Evolutionary conservation across 2,113 vertebrate genomes (phyloP), one percentile per base, ranked within the genome.

Genomic region (Morphnarchus princeps): DNA sequence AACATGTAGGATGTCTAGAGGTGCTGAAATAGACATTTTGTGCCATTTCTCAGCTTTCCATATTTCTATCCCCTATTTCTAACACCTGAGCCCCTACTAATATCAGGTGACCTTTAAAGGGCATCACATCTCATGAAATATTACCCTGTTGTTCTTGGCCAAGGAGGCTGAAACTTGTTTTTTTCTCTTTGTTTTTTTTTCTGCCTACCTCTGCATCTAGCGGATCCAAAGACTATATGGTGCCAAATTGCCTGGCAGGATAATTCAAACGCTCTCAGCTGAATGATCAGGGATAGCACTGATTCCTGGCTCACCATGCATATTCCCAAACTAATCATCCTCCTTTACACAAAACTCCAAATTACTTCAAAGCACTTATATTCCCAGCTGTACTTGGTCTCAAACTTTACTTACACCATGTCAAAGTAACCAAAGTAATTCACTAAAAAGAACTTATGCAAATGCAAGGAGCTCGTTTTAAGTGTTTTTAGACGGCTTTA

Each of bases 241-340:
- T 95, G 83, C 83, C 83, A 96, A 97, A 92, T 42, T 88, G n/a
- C 62, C 77, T 72, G 58, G 85, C 76, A 94, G 78, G 85, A 61
- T 25, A 55, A 80, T 67, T 50, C 69, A 87, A 38, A 42, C 38
- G 29, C 65, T 76, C 59, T 85, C 79, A 58, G 36, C 76, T 55
- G 73, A 91, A 77, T 7, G 26, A 86, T 62, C 54, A 49, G 70
- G 62, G 70, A 55, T 32, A 81, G 81, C 62, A 93, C 52, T 11
- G 42, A 91, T 78, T 93, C 89, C 81, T 50, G 61, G 59, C 28
- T 93, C 89, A 82, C 32, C 25, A 6, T 11, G 38, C 31, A 32
- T 28, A 43, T 89, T 97, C 73, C 69, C 42, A 91, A 82, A 91
- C 28, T 57, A 63, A 77, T 29, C 16, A 25, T 47, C 73, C 69